These are phyloP conservation scores for Indicator indicator DNA, from an alignment of 2,113 vertebrate genomes.

Conservation along the genomic window DNA sequence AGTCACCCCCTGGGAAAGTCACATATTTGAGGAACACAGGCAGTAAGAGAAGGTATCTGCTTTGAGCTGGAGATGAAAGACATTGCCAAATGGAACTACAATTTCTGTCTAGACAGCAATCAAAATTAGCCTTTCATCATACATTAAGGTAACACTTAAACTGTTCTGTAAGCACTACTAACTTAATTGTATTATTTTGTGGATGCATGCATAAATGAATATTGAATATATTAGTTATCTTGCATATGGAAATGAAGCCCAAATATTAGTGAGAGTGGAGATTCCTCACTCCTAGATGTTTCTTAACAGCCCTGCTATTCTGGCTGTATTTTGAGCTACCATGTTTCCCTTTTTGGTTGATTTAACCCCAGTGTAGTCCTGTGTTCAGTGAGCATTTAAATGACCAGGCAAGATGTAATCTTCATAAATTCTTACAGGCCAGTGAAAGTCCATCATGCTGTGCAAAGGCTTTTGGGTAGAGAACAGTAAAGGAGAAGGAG, in stretches of 20 bases:
- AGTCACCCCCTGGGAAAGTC: background rate
- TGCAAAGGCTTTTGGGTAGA: background rate
- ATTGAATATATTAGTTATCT: conserved; percentile 12
- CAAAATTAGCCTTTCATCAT: conserved; percentile 59
- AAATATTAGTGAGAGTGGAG: conserved; percentile 30
- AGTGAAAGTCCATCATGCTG: background rate
- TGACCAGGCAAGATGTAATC: background rate
- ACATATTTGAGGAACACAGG: background rate
- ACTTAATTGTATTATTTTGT: conserved; percentile 66
- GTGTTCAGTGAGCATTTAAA: background rate
- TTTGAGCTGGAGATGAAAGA: background rate
- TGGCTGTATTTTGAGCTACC: background rate
- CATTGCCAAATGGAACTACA: conserved; percentile 35
- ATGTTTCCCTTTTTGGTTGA: background rate
- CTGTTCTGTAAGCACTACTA: conserved; percentile 58
- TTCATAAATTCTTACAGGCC: background rate
- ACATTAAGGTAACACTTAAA: conserved; percentile 51
- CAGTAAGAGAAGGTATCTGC: background rate
- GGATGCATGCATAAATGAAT: conserved; percentile 49
- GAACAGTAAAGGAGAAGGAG: background rate
- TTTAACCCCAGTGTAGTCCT: background rate
- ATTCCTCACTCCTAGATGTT: background rate
- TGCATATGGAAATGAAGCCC: background rate
- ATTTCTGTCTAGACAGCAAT: conserved; percentile 40
- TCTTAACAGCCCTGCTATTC: background rate